phyloP scores from a whole-genome alignment of 2,888 invertebrate species.

The Asteroscopus sphinx region DNA sequence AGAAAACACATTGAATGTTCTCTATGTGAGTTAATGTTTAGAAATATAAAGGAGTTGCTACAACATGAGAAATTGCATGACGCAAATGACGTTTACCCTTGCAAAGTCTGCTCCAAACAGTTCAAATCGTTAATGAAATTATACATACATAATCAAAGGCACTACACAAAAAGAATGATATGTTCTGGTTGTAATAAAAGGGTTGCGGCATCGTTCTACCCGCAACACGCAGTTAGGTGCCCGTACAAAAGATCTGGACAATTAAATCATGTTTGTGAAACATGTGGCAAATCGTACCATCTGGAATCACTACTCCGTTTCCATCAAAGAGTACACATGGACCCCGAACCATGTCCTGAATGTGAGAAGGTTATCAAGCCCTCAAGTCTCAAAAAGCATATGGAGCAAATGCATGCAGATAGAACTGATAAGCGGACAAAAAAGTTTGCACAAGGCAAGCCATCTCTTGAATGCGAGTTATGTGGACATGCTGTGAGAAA shows the following conservation, averaged over 20 bases:
- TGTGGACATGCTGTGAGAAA: slow-evolving; percentile 62
- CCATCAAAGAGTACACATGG: slow-evolving; percentile 62
- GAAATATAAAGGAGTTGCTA: slow-evolving; percentile 64
- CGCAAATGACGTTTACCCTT: slow-evolving; percentile 63
- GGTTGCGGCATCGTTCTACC: slow-evolving; percentile 62
- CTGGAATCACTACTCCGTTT: slow-evolving; percentile 55
- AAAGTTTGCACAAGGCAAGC: slow-evolving; percentile 6
- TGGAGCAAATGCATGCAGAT: slow-evolving; percentile 58
- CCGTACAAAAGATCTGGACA: slow-evolving; percentile 46
- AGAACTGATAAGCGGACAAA: slow-evolving; percentile 1
- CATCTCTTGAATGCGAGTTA: slow-evolving; percentile 48
- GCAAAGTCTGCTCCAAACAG: slow-evolving; percentile 65
- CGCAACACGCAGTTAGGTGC: slow-evolving; percentile 66
- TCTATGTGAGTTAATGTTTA: slow-evolving; percentile 68
- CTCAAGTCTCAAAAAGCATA: slow-evolving; percentile 60
- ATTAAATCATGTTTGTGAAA: slow-evolving; percentile 61
- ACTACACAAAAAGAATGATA: slow-evolving; percentile 65
- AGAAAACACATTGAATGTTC: slow-evolving; percentile 71
- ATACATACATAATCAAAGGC: slow-evolving; percentile 68
- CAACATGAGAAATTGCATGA: slow-evolving; percentile 66
- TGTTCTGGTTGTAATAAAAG: slow-evolving; percentile 66
- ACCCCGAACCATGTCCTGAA: slow-evolving; percentile 60
- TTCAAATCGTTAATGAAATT: slow-evolving; percentile 66
- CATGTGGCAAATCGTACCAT: slow-evolving; percentile 64
- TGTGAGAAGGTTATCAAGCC: slow-evolving; percentile 58